phyloP scores from a whole-genome alignment of 1,140 invertebrate genomes.

The Ostrea denselamellosa region DNA sequence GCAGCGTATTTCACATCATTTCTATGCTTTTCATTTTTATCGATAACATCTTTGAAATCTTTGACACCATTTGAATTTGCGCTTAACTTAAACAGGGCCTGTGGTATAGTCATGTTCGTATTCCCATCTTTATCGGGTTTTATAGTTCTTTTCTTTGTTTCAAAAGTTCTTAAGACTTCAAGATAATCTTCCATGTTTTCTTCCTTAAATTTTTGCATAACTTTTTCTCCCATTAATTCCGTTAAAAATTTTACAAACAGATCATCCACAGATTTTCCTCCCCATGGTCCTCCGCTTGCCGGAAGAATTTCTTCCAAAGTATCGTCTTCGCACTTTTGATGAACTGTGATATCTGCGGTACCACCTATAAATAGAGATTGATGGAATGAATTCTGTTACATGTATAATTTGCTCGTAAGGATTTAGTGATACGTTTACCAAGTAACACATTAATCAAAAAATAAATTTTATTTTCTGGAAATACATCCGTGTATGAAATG shows the following conservation, averaged over 20 bases:
- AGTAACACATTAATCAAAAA: too few species aligned
- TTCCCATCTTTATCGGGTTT: slow-evolving; percentile 31
- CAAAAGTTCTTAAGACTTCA: slow-evolving; percentile 51
- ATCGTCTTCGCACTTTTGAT: slow-evolving; percentile 49
- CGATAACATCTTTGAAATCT: neutral
- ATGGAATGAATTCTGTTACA: too few species aligned
- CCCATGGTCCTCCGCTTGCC: slow-evolving; percentile 59
- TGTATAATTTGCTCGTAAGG: too few species aligned
- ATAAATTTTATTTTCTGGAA: too few species aligned
- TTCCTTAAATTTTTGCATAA: slow-evolving; percentile 46
- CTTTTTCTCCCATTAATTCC: slow-evolving; percentile 40
- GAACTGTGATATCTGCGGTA: slow-evolving; percentile 62
- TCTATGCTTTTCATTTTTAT: slow-evolving; percentile 41
- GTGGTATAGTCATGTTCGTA: slow-evolving; percentile 43
- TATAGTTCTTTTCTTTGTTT: slow-evolving; percentile 56
- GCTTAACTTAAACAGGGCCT: neutral
- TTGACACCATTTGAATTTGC: neutral
- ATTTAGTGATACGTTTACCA: too few species aligned
- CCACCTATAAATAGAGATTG: slow-evolving; percentile 53
- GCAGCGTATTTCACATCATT: slow-evolving; percentile 17
- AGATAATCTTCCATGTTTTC: slow-evolving; percentile 54
- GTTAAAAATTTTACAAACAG: slow-evolving; percentile 52
- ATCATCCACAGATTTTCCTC: slow-evolving; percentile 59
- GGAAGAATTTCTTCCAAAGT: slow-evolving; percentile 55
- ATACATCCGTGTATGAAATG: too few species aligned